Percentiles rank a stretch among this genome's conserved stretches.
Conservation (phyloP, 2,888 invertebrate species). For the Allygus modestus region DNA sequence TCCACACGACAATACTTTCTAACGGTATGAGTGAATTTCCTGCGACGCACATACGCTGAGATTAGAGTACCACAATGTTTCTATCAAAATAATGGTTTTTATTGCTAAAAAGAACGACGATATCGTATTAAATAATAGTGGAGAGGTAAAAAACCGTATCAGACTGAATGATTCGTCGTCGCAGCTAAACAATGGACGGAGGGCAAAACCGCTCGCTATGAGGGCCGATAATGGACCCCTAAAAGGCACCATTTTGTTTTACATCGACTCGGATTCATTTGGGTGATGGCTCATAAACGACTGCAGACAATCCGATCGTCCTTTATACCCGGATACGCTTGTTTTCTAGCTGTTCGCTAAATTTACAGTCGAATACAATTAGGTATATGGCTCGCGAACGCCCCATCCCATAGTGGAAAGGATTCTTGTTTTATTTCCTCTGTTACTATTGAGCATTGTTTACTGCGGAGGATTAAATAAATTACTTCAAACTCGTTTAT, state of each 20-base stretch:
- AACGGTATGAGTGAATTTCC: no score
- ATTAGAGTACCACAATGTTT: no score
- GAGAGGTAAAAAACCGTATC: background rate
- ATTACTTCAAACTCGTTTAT: background rate
- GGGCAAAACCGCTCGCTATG: background rate
- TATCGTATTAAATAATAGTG: no score
- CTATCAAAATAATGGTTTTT: no score
- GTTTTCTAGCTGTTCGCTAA: conserved; percentile 23
- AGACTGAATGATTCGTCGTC: background rate
- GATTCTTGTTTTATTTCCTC: conserved; percentile 4
- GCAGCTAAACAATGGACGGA: background rate
- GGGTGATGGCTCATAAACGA: conserved; percentile 38
- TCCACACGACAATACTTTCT: no score
- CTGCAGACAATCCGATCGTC: conserved; percentile 1
- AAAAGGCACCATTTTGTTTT: conserved; percentile 52
- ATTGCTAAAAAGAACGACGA: no score
- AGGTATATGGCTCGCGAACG: conserved; percentile 25
- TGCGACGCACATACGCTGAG: no score
- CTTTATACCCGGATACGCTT: conserved; percentile 14
- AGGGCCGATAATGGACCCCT: conserved; percentile 39
- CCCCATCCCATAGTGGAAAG: background rate
- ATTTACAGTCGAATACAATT: conserved; percentile 41
- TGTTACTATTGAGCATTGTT: background rate
- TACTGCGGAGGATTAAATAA: background rate
- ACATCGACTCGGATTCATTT: conserved; percentile 53